Evolutionary conservation across 1,140 invertebrate genomes (phyloP).

Genomic region (Rhyzopertha dominica): DNA sequence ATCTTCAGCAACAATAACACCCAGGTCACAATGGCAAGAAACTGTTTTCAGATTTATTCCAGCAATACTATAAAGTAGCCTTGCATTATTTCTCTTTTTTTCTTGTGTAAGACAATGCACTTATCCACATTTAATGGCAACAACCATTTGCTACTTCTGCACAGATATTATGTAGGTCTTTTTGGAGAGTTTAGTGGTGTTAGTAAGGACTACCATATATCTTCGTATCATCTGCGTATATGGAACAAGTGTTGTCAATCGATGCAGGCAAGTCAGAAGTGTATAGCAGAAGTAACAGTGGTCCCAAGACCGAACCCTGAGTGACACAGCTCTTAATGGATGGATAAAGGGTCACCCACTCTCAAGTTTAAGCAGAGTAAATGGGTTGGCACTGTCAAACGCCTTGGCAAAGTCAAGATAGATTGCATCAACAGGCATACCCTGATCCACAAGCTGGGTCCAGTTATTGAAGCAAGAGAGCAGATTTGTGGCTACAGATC

Average conservation of each 20-base stretch:
- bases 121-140: background rate
- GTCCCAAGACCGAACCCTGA: slow-evolving; percentile 34
- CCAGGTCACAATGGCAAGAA: slow-evolving; percentile 2
- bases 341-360: background rate
- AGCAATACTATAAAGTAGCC: background rate
- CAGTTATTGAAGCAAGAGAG: background rate
- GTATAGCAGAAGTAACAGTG: slow-evolving; percentile 32
- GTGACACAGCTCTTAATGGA: slow-evolving; percentile 21
- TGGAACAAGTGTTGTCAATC: background rate
- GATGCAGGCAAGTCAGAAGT: slow-evolving; percentile 30
- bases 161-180: background rate
- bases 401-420: slow-evolving; percentile 3
- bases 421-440: background rate
- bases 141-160: slow-evolving; percentile 1
- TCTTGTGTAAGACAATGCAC: slow-evolving; percentile 1
- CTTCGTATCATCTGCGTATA: slow-evolving; percentile 4
- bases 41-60: background rate
- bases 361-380: slow-evolving; percentile 1
- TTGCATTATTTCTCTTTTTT: slow-evolving; percentile 1
- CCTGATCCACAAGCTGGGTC: background rate
- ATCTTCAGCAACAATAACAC: background rate
- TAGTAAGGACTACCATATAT: too few species aligned
- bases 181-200: background rate
- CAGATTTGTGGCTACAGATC: slow-evolving; percentile 1
- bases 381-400: background rate